Conservation (phyloP, 2,888 invertebrate genomes). For the Agrochola circellaris region DNA sequence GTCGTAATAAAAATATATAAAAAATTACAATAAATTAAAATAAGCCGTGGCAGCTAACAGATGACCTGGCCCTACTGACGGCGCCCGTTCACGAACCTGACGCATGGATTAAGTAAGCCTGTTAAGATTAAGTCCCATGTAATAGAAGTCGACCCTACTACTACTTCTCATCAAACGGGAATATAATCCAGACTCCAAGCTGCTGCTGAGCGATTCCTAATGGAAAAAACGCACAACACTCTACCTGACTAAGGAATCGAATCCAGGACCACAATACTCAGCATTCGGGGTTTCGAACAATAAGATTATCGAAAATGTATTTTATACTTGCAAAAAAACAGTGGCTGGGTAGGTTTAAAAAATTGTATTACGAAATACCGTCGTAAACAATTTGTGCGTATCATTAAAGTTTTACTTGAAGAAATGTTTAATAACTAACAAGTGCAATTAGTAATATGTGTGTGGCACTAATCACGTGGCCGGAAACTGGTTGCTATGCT, state of each 20-base stretch:
- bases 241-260: background rate
- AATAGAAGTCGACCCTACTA: background rate
- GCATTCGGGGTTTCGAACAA: background rate
- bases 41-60: no score
- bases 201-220: background rate
- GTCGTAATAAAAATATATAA: no score
- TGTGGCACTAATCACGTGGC: slow-evolving; percentile 27
- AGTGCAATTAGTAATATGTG: slow-evolving; percentile 27
- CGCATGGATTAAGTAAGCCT: no score
- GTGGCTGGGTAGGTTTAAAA: background rate
- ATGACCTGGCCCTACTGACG: no score
- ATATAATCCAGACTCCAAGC: background rate
- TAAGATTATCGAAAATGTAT: background rate
- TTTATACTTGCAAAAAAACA: background rate
- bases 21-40: no score
- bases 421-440: slow-evolving; percentile 20
- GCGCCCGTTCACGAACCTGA: no score
- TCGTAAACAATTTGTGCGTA: background rate
- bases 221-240: background rate
- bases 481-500: background rate
- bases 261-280: background rate
- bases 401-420: slow-evolving; percentile 15
- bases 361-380: slow-evolving; percentile 1
- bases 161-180: background rate
- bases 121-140: background rate